These are phyloP conservation scores for Tholera decimalis DNA, from an alignment of 2,888 invertebrate genomes.

Conservation along the genomic window DNA sequence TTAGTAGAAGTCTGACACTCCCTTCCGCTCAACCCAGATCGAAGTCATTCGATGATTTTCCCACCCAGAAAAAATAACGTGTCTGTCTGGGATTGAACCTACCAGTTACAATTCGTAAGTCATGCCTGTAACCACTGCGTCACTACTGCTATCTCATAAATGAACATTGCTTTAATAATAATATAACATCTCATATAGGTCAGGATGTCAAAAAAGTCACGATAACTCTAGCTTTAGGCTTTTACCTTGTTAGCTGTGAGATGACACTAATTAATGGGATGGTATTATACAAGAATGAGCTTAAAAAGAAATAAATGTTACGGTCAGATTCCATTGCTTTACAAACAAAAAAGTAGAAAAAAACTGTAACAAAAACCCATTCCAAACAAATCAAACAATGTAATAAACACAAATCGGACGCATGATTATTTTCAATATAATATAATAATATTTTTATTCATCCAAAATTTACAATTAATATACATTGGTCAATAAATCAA, in stretches of 20 bases:
- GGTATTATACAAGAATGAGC: slow-evolving; percentile 53
- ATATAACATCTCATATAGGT: slow-evolving; percentile 49
- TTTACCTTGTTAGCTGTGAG: slow-evolving; percentile 71
- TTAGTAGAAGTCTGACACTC: too few species aligned
- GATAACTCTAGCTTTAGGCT: slow-evolving; percentile 44
- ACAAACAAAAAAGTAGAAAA: background rate
- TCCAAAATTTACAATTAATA: too few species aligned
- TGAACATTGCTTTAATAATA: too few species aligned
- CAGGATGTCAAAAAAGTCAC: slow-evolving; percentile 51
- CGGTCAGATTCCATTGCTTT: background rate
- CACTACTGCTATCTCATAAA: too few species aligned
- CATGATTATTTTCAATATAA: slow-evolving; percentile 19
- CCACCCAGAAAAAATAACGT: slow-evolving; percentile 13
- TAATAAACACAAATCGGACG: slow-evolving; percentile 14
- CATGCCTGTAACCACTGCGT: too few species aligned
- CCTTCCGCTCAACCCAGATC: too few species aligned
- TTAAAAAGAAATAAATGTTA: background rate
- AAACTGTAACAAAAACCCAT: too few species aligned
- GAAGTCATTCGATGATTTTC: too few species aligned
- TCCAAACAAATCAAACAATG: slow-evolving; percentile 7
- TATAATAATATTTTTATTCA: too few species aligned
- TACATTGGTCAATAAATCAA: too few species aligned
- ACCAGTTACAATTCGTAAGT: too few species aligned
- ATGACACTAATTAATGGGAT: slow-evolving; percentile 76
- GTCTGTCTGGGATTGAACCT: too few species aligned